Evolutionary conservation across 2,113 vertebrate genomes (phyloP).

Genomic region (Ochotona curzoniae): DNA sequence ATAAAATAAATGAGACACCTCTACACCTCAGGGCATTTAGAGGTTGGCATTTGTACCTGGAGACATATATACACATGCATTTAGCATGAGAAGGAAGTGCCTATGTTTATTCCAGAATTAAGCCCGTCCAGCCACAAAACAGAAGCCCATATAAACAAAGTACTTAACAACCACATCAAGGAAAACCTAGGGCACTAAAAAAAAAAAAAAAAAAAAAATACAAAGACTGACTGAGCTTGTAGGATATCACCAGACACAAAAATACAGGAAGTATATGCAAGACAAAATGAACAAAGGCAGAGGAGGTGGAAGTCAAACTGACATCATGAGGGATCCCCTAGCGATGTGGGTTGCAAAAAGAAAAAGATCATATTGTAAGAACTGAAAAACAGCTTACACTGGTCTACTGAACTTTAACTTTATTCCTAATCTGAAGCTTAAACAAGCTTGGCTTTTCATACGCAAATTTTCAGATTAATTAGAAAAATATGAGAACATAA

Average conservation of each 20-base stretch:
- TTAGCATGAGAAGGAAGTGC: not conserved
- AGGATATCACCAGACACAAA: not conserved
- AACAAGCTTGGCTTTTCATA: not conserved
- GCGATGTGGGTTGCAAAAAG: not conserved
- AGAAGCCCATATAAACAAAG: not conserved
- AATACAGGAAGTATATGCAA: fast-evolving
- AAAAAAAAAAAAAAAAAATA: not conserved
- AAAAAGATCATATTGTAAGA: not conserved
- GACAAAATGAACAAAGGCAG: not conserved
- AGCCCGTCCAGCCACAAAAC: not conserved
- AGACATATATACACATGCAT: fast-evolving
- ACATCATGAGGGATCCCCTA: not conserved
- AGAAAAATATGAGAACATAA: not conserved
- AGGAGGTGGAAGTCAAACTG: fast-evolving
- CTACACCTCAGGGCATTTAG: not conserved
- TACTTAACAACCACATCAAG: not conserved
- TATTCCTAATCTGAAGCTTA: not conserved
- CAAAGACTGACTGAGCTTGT: not conserved
- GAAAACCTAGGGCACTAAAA: not conserved
- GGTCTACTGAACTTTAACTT: not conserved
- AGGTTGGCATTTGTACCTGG: not conserved
- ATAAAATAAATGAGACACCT: not conserved
- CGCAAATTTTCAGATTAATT: not conserved
- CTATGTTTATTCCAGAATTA: not conserved
- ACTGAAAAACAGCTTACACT: not conserved